A percentile compares a stretch with the other conserved stretches of the same genome.
Conservation (phyloP, 2,113 vertebrate species). For the Perca flavescens region DNA sequence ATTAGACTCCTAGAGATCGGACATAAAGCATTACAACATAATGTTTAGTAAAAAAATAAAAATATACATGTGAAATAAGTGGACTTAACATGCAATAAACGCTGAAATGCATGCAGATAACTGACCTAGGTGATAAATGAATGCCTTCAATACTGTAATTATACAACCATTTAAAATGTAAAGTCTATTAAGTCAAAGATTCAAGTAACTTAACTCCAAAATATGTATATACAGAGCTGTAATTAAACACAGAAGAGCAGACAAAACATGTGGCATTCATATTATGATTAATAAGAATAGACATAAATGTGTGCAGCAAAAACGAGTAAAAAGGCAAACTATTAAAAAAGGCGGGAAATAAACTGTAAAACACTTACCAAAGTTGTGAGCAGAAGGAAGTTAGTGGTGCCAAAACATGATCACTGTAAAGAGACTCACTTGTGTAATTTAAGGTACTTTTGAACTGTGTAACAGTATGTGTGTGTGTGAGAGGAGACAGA, state of each 20-base stretch:
- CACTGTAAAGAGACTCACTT: not conserved
- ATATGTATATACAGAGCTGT: not conserved
- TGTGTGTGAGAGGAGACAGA: not conserved
- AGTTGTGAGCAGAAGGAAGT: slow-evolving; percentile 6
- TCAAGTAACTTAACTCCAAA: not conserved
- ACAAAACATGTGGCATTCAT: not conserved
- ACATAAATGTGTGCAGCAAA: not conserved
- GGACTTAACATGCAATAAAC: not conserved
- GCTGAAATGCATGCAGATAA: not conserved
- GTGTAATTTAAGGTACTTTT: slow-evolving; percentile 9
- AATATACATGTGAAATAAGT: not conserved
- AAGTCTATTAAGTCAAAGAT: not conserved
- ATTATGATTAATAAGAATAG: not conserved
- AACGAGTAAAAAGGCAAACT: not conserved
- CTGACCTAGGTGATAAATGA: not conserved
- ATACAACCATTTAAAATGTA: not conserved
- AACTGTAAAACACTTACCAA: slow-evolving; percentile 38
- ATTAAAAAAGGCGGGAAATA: not conserved
- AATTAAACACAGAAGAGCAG: not conserved
- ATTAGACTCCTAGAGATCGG: not conserved
- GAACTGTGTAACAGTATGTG: not conserved
- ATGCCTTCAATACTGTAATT: not conserved
- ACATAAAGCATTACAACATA: not conserved
- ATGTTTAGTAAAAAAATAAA: not conserved
- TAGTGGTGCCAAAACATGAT: not conserved